These are phyloP conservation scores for Vombatus ursinus DNA, from an alignment of 2,113 vertebrate species.

Conservation along the genomic window DNA sequence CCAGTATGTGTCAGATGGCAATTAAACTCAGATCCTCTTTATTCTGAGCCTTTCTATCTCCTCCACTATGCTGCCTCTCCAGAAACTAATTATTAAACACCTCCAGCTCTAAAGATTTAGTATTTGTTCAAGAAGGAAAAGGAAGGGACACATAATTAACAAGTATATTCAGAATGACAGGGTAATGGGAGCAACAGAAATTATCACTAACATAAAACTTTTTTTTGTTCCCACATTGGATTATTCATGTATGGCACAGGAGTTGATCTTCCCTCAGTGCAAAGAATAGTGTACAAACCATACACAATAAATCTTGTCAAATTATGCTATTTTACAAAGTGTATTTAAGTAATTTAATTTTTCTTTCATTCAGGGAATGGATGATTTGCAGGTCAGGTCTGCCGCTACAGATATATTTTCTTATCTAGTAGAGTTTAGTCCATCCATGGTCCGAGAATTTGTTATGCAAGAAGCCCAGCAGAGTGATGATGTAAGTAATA, in stretches of 20 bases:
- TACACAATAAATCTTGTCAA: not conserved
- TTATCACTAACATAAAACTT: not conserved
- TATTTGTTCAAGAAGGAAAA: slow-evolving; percentile 39
- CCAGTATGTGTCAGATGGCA: not conserved
- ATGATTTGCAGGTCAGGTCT: slow-evolving; percentile 96
- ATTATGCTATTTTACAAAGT: not conserved
- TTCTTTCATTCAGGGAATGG: slow-evolving; percentile 91
- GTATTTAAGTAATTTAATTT: slow-evolving; percentile 45
- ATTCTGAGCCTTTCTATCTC: not conserved
- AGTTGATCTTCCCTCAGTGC: not conserved
- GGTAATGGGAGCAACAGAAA: not conserved
- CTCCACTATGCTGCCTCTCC: not conserved
- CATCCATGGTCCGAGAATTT: slow-evolving; percentile 99
- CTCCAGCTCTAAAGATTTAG: not conserved
- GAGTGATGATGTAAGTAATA: slow-evolving; percentile 94
- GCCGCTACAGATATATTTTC: slow-evolving; percentile 99
- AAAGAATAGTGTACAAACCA: not conserved
- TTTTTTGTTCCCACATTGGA: not conserved
- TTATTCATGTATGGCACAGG: not conserved
- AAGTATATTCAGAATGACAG: not conserved
- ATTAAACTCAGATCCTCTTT: not conserved
- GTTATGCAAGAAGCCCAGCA: slow-evolving; percentile 99
- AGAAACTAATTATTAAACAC: slow-evolving; percentile 10
- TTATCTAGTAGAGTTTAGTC: slow-evolving; percentile 99
- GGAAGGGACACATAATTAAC: not conserved